Evolutionary conservation across 2,797 vertebrate genomes (phyloP), one percentile per base, ranked within the genome.

Genomic region (Potorous gilbertii): DNA sequence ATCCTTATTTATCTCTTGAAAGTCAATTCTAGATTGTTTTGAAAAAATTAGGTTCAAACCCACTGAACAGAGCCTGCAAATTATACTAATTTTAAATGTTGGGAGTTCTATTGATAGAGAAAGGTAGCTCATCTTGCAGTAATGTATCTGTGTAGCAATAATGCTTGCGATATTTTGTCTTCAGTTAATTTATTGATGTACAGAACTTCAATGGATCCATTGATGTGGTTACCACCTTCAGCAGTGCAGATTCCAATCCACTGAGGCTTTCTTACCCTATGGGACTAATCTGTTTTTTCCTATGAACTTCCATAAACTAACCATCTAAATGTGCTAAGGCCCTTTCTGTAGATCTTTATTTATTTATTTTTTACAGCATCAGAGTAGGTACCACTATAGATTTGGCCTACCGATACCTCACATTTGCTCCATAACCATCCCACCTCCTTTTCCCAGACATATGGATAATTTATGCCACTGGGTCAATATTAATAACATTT

Each of bases 31-130:
- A 56, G 50, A 81, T 74, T 74, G 59, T 31, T 74, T 62, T 34
- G 40, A 21, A 34, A 62, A 34, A 94, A 89, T 24, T 31, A 94
- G 50, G 94, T 89, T 93, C 54, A 96, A 94, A 93, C 90, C 54
- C 94, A 66, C 40, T 87, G 90, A 94, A 54, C 91, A 95, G n/a
- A 95, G 93, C 54, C 89, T 55, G 13, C 28, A 90, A 95, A 50
- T 94, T 90, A 0, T 54, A 89, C 40, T 91, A 4, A 50, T 56
- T 94, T 54, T 93, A 95, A 56, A 92, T 54, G 66, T 50, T 95
- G 92, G 90, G 90, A 57, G 12, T 18, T 66, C 21, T 40, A 54
- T 54, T 57, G 52, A 92, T 54, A 74, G 57, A 74, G 54, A 93
- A 92, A 93, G 90, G 94, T 57, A 54, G 54, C 66, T 55, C 52